Percentiles rank a stretch among this genome's conserved stretches.
Evolutionary conservation across 1,140 invertebrate genomes (phyloP).

Genomic region (Hormaphis cornu): DNA sequence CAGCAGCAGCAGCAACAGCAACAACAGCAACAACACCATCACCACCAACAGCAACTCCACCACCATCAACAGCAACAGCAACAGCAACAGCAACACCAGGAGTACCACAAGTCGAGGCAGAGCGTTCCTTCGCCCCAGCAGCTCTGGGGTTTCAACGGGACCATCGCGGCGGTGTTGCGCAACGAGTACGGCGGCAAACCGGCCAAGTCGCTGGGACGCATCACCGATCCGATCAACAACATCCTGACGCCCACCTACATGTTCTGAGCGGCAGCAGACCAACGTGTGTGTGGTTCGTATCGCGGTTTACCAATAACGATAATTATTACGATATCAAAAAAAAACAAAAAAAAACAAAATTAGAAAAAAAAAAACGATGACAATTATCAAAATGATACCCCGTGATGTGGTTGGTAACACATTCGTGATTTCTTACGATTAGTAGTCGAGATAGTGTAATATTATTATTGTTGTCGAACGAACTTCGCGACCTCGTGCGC

Average conservation of each 20-base stretch:
- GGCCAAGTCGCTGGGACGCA: constrained; percentile 17
- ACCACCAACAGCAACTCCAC: neutral
- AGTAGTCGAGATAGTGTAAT: too few species aligned
- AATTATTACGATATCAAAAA: too few species aligned
- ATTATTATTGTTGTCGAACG: too few species aligned
- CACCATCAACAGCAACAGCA: neutral
- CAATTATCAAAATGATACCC: too few species aligned
- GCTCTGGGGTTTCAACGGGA: constrained; percentile 23
- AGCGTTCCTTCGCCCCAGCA: neutral
- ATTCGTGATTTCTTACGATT: too few species aligned
- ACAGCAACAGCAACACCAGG: neutral
- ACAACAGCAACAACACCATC: neutral
- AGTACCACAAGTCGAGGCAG: neutral
- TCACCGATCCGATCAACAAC: constrained; percentile 29
- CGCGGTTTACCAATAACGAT: too few species aligned
- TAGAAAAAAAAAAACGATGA: too few species aligned
- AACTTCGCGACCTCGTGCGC: too few species aligned
- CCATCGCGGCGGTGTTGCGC: constrained; percentile 17
- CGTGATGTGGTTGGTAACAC: too few species aligned
- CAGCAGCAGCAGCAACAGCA: neutral
- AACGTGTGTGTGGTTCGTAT: neutral
- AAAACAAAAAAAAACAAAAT: too few species aligned
- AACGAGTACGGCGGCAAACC: constrained; percentile 19
- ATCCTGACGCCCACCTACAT: constrained; percentile 27
- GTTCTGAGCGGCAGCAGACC: neutral